Evolutionary conservation across 37 sponge, comb jelly and placozoan genomes (phyloP).

Genomic region (Cladorhizidae sp.): DNA sequence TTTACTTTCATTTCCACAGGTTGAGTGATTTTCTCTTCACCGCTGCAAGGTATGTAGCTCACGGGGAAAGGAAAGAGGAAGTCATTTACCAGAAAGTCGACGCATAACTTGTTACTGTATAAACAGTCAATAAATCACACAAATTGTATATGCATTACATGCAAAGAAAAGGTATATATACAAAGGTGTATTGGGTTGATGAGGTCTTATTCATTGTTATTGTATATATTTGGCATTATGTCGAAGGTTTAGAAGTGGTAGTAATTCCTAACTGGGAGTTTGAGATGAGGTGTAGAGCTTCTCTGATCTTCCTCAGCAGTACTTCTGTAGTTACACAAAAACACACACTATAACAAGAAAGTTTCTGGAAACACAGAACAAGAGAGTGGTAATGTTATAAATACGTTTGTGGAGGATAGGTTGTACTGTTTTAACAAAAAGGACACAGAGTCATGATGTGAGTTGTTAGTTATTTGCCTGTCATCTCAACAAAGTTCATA

Average conservation of each 20-base stretch:
- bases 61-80: slow-evolving; percentile 73
- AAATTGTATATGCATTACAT: no score
- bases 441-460: no score
- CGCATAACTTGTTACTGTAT: neutral
- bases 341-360: no score
- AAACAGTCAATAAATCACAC: no score
- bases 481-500: no score
- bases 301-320: slow-evolving; percentile 30
- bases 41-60: slow-evolving; percentile 73
- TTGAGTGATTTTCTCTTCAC: slow-evolving; percentile 87
- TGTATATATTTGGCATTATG: no score
- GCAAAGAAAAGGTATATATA: neutral
- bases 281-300: slow-evolving; percentile 40
- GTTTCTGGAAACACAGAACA: no score
- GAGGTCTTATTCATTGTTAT: neutral
- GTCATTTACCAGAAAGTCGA: slow-evolving; percentile 57
- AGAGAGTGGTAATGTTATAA: no score
- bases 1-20: slow-evolving; percentile 13
- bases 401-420: no score
- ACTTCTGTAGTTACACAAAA: no score
- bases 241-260: neutral
- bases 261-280: slow-evolving; percentile 37
- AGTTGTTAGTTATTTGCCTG: no score
- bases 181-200: neutral
- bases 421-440: no score